Evolutionary conservation across 2,888 invertebrate genomes (phyloP).

Genomic region (Pyrocoelia pectoralis): DNA sequence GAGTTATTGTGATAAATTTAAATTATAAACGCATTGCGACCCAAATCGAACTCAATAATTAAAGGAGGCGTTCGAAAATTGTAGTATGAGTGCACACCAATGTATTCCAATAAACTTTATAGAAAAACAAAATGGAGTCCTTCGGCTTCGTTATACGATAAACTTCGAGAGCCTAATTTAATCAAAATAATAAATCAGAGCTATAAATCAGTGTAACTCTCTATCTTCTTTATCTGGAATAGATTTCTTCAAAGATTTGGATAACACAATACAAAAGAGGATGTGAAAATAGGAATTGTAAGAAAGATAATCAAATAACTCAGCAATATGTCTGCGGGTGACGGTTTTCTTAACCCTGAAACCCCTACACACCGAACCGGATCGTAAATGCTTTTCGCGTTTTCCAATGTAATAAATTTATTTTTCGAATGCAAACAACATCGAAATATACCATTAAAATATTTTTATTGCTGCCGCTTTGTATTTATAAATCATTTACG

Average conservation of each 20-base stretch:
- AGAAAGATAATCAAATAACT: slow-evolving; percentile 48
- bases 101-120: neutral
- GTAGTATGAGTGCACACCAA: neutral
- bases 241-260: slow-evolving; percentile 36
- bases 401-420: slow-evolving; percentile 43
- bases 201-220: slow-evolving; percentile 27
- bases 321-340: slow-evolving; percentile 45
- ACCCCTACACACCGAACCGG: slow-evolving; percentile 19
- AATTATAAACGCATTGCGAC: neutral
- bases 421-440: slow-evolving; percentile 43
- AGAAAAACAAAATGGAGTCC: neutral
- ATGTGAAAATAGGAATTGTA: slow-evolving; percentile 42
- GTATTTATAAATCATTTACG: slow-evolving; percentile 42
- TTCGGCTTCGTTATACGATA: neutral
- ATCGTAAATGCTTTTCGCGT: slow-evolving; percentile 37
- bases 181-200: slow-evolving; percentile 25
- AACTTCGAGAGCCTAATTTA: slow-evolving; percentile 13
- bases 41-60: neutral
- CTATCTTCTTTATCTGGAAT: slow-evolving; percentile 26
- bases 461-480: slow-evolving; percentile 42
- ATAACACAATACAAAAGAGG: slow-evolving; percentile 33
- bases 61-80: neutral
- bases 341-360: slow-evolving; percentile 38
- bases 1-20: neutral
- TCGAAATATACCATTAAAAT: slow-evolving; percentile 43